Conservation (phyloP, 92 coral and sea anemone species). For the Epizoanthus rinbou region DNA sequence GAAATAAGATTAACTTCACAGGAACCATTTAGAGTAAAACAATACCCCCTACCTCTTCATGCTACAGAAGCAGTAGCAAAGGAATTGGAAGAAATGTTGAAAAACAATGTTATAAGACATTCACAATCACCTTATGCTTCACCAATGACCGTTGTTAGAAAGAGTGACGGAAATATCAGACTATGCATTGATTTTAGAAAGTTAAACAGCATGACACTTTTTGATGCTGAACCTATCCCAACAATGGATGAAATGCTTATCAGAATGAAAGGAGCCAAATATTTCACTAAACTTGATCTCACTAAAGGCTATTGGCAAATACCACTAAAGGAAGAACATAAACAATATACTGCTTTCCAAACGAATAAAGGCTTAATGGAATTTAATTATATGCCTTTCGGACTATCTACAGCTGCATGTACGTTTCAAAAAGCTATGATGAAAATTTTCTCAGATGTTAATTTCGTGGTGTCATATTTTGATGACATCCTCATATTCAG, state of each 20-base stretch:
- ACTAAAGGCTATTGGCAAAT: too few species aligned
- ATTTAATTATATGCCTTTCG: too few species aligned
- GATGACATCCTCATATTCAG: too few species aligned
- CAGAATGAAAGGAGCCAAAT: background rate
- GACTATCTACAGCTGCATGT: too few species aligned
- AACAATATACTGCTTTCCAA: too few species aligned
- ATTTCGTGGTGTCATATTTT: too few species aligned
- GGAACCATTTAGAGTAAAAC: constrained; percentile 44
- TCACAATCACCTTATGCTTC: background rate
- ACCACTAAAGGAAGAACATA: too few species aligned
- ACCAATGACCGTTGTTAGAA: background rate
- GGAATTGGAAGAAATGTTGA: constrained; percentile 11
- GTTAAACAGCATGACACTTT: background rate
- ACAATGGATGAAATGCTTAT: background rate
- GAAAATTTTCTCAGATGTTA: too few species aligned
- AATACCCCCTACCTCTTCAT: constrained; percentile 49
- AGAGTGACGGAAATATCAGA: background rate
- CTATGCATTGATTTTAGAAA: constrained; percentile 4
- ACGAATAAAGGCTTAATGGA: too few species aligned
- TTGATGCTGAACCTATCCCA: background rate
- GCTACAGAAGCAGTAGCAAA: background rate
- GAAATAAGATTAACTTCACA: constrained; percentile 37
- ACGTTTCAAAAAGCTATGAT: too few species aligned
- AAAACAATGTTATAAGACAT: background rate
- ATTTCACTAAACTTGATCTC: background rate